Base-by-base conservation (phyloP, 2,113 vertebrate species). In the Oxygymnocypris stewartii region DNA sequence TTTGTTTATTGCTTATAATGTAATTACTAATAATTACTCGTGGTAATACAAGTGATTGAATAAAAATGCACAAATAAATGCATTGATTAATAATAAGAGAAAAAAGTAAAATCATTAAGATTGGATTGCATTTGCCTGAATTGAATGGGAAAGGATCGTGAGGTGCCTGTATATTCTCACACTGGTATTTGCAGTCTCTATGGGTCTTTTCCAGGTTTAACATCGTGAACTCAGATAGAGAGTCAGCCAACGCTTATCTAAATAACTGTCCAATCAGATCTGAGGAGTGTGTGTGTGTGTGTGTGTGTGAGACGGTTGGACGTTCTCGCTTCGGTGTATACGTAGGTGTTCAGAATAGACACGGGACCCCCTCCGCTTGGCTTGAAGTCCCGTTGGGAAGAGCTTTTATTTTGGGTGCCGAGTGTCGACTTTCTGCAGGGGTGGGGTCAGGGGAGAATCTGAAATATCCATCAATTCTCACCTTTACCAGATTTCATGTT, bases 321-420 rank as follows among this genome's bases (percentile, higher is more conserved):
- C 40, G 81, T 81, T 54, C 74, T 84, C 42, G 11, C 51, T 65
- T 49, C 28, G 71, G 40, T 37, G 67, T 37, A 25, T 61, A 35
- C 61, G 69, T 47, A 23, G 28, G 79, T 83, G 40, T 86, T 42
- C 20, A 77, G 25, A 91, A 87, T 92, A 90, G 90, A 74, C 25
- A 63, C 88, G 88, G 91, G 90, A 91, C 86, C 88, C 87, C 91
- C 86, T 90, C 91, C 71, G 89, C 90, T 88, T 93, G 93, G 91
- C 91, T 91, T 92, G 92, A 88, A 85, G 87, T 84, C 89, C 91
- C 88, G 83, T 86, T 82, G 92, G 91, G 91, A 92, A 92, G 91
- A 90, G 89, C 91, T 94, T 93, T 93, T 93, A 95, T 94, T 95
- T 94, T 94, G 88, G 87, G 92, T 90, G 82, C 73, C 87, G 90